Base-by-base conservation (phyloP, 2,888 invertebrate species). In the Diploptera punctata region DNA sequence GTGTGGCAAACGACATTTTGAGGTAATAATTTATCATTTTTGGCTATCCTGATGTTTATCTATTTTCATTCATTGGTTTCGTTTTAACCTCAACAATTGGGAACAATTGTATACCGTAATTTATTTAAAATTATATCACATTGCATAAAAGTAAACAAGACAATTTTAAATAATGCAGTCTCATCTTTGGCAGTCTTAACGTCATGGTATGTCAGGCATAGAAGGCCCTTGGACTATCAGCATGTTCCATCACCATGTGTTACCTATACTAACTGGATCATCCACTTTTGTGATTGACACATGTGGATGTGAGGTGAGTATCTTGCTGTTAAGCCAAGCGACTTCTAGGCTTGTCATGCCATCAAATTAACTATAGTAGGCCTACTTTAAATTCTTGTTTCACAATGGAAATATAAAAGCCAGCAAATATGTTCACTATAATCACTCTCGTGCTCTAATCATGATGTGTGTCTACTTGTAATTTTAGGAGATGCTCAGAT, bases 1-100 rank as follows among this genome's bases (percentile, higher is more conserved):
- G 76, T 13, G 77, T 83, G 2, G 75, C 83, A 0, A 73, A 72
- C 24, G 79, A 79, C 26, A 73, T 84, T 1, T 80, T 80, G 77
- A 79, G 76, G 84, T 84, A n/a, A n/a, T 71, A 79, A 79, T 71
- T 9, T 24, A 31, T 33, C 72, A 33, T 29, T 24, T 26, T 70
- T 4, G 19, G 19, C 38, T 24, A 38, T 60, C 16, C 19, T 3
- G n/a, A 57, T 1, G 21, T 16, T 26, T 21, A 26, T 10, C 18
- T 13, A 26, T 16, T 9, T 9, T 2, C 26, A 24, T 16, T 3
- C 26, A 9, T 18, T 3, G 9, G 19, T 1, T 49, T 49, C 1
- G 9, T n/a, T 16, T 3, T 18, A 18, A 18, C 19, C 1, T 49
- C 19, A 49, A 38, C 13, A 38, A 13, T 38, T 38, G 13, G 7